Conservation (phyloP, 2,113 vertebrate genomes). For the Hystrix brachyura region DNA sequence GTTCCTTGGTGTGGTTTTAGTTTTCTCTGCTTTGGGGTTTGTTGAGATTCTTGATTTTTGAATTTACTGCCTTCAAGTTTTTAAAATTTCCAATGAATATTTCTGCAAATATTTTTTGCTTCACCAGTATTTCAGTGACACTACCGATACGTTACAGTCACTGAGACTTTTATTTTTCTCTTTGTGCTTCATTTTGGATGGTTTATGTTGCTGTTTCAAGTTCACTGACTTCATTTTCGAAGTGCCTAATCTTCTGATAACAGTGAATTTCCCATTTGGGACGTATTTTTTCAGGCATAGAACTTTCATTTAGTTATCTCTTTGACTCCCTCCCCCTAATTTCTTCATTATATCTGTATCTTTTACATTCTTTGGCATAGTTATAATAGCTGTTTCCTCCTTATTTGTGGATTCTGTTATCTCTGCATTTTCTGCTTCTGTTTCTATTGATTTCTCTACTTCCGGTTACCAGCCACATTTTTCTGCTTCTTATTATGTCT, state of each 20-base stretch:
- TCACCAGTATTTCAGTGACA: background rate
- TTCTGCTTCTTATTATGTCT: background rate
- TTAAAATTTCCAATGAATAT: background rate
- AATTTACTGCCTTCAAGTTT: background rate
- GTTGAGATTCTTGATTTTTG: background rate
- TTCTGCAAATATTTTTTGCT: slow-evolving; percentile 6
- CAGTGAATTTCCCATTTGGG: slow-evolving; percentile 1
- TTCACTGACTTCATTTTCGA: slow-evolving; percentile 7
- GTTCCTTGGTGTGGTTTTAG: background rate
- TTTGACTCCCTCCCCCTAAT: background rate
- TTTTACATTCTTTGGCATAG: background rate
- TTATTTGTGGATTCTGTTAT: background rate
- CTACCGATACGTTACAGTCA: background rate
- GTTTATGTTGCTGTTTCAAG: background rate
- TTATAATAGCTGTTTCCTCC: background rate
- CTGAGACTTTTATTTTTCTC: background rate
- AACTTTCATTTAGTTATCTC: background rate
- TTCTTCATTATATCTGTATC: background rate
- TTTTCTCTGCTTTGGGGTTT: background rate
- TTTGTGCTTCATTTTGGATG: background rate
- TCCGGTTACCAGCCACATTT: background rate
- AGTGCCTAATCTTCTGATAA: background rate
- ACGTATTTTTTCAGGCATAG: background rate
- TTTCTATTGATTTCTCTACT: background rate
- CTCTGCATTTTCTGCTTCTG: background rate